A percentile compares a stretch with the other conserved stretches of the same genome.
These are phyloP conservation scores for Vidua chalybeata DNA, from an alignment of 2,113 vertebrate species.

Conservation along the genomic window DNA sequence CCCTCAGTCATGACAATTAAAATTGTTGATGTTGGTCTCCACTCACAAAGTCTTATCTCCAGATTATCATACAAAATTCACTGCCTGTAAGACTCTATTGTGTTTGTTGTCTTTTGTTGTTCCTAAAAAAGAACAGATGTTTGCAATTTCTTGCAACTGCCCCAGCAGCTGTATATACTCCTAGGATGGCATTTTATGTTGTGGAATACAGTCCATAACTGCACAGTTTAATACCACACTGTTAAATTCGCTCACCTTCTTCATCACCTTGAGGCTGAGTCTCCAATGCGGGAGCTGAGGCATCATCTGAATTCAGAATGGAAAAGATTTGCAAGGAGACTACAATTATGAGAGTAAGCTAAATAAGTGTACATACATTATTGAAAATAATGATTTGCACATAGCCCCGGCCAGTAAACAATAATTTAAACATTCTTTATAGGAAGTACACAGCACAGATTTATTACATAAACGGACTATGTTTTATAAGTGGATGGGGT, in stretches of 20 bases:
- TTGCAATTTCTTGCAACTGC: not conserved
- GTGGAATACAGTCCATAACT: not conserved
- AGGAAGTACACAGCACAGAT: not conserved
- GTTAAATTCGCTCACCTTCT: constrained; percentile 83
- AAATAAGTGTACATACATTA: constrained; percentile 76
- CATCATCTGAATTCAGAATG: constrained; percentile 98
- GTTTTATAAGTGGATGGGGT: not conserved
- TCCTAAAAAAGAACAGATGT: not conserved
- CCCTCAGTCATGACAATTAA: not conserved
- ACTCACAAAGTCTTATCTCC: not conserved
- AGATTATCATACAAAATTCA: not conserved
- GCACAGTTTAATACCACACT: not conserved
- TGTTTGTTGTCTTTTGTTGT: not conserved
- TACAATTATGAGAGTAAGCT: constrained; percentile 93
- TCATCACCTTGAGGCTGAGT: constrained; percentile 88
- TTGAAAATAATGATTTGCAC: constrained; percentile 76
- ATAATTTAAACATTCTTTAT: not conserved
- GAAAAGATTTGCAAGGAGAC: constrained; percentile 99
- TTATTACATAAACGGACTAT: not conserved
- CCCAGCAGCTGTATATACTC: not conserved
- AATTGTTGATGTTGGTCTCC: not conserved
- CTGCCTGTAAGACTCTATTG: not conserved
- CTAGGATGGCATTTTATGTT: not conserved
- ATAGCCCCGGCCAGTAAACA: constrained; percentile 76
- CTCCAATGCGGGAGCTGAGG: constrained; percentile 83